Evolutionary conservation across 2,797 vertebrate species (phyloP).

Genomic region (Falco rusticolus): DNA sequence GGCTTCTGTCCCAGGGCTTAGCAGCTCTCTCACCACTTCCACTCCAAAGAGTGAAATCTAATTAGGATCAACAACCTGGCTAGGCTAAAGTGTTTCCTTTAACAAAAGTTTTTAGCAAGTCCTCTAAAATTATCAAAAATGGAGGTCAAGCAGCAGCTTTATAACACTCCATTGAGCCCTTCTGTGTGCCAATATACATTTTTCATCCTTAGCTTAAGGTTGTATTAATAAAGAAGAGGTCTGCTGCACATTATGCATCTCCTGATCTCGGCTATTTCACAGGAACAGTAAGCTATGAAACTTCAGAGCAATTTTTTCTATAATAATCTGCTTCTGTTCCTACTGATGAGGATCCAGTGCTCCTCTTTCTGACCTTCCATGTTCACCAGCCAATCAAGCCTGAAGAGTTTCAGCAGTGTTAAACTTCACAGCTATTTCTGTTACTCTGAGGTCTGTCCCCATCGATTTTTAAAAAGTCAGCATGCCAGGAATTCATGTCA

Average conservation of each 20-base stretch:
- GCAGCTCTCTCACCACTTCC: neutral
- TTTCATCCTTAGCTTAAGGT: conserved; percentile 71
- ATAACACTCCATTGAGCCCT: conserved; percentile 47
- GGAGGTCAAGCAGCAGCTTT: conserved; percentile 51
- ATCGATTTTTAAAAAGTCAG: conserved; percentile 74
- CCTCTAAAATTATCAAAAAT: conserved; percentile 55
- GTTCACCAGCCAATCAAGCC: conserved; percentile 70
- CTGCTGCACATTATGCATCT: conserved; percentile 70
- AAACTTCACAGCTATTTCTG: conserved; percentile 74
- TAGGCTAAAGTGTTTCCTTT: neutral
- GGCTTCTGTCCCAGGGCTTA: neutral
- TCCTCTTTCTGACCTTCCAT: conserved; percentile 70
- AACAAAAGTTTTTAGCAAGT: conserved; percentile 42
- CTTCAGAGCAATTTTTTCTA: conserved; percentile 61
- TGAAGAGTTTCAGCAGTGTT: conserved; percentile 65
- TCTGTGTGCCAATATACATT: conserved; percentile 53
- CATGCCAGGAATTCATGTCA: conserved; percentile 77
- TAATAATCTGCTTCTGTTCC: conserved; percentile 72
- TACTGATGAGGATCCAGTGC: conserved; percentile 69
- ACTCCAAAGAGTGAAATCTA: neutral
- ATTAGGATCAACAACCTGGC: neutral
- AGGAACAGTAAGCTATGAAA: conserved; percentile 68
- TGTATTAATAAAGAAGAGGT: conserved; percentile 73
- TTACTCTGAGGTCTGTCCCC: conserved; percentile 73
- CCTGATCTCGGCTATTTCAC: conserved; percentile 62